phyloP scores from a whole-genome alignment of 2,888 invertebrate species.

The Caenorhabditis drosophilae region DNA sequence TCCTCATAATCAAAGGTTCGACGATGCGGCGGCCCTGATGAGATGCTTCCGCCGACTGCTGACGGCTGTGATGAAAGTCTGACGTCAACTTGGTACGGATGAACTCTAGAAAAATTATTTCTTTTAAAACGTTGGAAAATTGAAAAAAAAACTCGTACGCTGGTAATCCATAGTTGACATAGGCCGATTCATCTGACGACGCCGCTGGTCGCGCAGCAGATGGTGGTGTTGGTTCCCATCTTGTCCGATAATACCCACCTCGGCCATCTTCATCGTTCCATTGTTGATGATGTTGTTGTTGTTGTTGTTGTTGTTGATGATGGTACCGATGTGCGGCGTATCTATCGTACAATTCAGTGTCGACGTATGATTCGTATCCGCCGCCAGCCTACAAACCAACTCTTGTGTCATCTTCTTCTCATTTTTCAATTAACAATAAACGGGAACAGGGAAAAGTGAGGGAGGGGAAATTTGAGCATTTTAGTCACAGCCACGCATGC shows the following conservation, averaged over 20 bases:
- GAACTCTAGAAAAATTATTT: conserved; percentile 16
- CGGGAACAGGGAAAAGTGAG: conserved; percentile 4
- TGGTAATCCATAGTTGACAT: conserved; percentile 43
- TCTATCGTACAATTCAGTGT: conserved; percentile 47
- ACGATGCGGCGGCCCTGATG: conserved; percentile 31
- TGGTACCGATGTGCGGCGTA: conserved; percentile 51
- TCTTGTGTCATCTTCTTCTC: too few species aligned
- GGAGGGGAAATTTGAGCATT: neutral
- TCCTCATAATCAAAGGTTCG: conserved; percentile 21
- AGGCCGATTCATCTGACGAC: conserved; percentile 15
- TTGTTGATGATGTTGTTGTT: too few species aligned
- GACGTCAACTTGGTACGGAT: conserved; percentile 38
- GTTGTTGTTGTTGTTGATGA: conserved; percentile 10
- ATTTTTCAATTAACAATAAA: too few species aligned
- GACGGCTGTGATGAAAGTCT: conserved; percentile 20
- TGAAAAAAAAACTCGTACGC: conserved; percentile 16
- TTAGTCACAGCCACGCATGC: too few species aligned
- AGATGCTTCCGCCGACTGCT: conserved; percentile 22
- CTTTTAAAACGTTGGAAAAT: neutral
- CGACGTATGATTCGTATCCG: conserved; percentile 23
- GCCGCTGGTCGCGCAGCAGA: conserved; percentile 3
- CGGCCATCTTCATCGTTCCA: conserved; percentile 4
- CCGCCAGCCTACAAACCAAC: too few species aligned
- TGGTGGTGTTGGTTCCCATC: neutral
- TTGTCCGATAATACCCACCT: neutral